A percentile compares a stretch with the other conserved stretches of the same genome.
Evolutionary conservation across 1,140 invertebrate species (phyloP).

Genomic region (Anoplolepis gracilipes): DNA sequence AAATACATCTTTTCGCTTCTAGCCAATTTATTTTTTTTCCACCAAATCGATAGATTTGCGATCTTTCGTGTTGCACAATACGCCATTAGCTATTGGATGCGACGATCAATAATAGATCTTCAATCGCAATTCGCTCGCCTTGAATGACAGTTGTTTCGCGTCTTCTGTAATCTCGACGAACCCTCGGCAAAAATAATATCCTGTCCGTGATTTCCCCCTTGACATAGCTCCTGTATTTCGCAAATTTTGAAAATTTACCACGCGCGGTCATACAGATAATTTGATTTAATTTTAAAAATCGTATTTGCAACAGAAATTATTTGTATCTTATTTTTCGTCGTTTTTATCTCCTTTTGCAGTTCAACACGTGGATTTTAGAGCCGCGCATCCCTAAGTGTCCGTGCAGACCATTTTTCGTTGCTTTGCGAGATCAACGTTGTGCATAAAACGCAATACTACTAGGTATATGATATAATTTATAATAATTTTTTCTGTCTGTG

Average conservation of each 20-base stretch:
- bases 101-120: background rate
- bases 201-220: background rate
- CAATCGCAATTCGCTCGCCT: slow-evolving; percentile 6
- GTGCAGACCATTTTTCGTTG: background rate
- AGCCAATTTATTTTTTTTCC: background rate
- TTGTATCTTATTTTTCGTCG: background rate
- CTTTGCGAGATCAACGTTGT: background rate
- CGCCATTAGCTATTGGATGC: slow-evolving; percentile 62
- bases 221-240: background rate
- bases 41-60: background rate
- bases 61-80: slow-evolving; percentile 58
- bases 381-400: background rate
- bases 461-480: background rate
- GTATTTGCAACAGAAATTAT: background rate
- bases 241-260: background rate
- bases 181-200: slow-evolving; percentile 3
- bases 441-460: background rate
- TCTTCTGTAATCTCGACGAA: slow-evolving; percentile 21
- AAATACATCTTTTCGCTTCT: slow-evolving; percentile 8
- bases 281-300: background rate
- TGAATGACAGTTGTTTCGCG: slow-evolving; percentile 40
- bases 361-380: slow-evolving; percentile 14
- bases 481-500: background rate
- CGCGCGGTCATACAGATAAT: background rate
- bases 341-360: background rate